A percentile compares a stretch with the other conserved stretches of the same genome.
Evolutionary conservation across 1,140 invertebrate genomes (phyloP).

Genomic region (Pseudomyrmex pallidus): DNA sequence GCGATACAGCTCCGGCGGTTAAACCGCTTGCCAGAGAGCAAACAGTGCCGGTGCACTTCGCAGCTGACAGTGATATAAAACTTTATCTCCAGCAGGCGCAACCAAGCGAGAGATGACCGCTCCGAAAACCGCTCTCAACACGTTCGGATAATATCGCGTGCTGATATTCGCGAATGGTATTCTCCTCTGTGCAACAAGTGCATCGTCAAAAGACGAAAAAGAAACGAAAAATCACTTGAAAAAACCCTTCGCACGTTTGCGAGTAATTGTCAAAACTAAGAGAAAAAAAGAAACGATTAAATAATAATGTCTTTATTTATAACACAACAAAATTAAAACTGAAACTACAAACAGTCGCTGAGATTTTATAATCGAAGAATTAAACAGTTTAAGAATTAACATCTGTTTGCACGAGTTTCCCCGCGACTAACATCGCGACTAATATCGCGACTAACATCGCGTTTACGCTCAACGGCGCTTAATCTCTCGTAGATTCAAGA

Average conservation of each 20-base stretch:
- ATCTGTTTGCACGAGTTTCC: not conserved
- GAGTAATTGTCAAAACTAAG: not conserved
- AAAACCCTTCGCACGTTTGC: not conserved
- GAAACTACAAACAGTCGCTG: too few species aligned
- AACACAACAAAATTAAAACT: not conserved
- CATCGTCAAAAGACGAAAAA: not conserved
- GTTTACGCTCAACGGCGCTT: slow-evolving; percentile 23
- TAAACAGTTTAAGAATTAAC: not conserved
- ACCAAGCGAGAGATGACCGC: slow-evolving; percentile 27
- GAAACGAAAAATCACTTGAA: not conserved
- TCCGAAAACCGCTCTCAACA: slow-evolving; percentile 1
- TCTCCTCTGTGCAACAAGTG: slow-evolving; percentile 34
- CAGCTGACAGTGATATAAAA: slow-evolving; percentile 49
- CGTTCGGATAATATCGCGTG: not conserved
- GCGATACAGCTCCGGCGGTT: slow-evolving; percentile 22
- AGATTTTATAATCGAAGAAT: not conserved
- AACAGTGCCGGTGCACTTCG: slow-evolving; percentile 26
- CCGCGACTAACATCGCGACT: not conserved
- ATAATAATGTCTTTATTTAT: slow-evolving; percentile 3
- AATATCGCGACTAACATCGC: not conserved
- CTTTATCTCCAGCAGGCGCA: slow-evolving; percentile 24
- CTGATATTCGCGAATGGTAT: slow-evolving; percentile 12
- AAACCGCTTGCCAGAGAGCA: slow-evolving; percentile 38
- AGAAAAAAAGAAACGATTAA: not conserved
- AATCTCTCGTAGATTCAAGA: slow-evolving; percentile 36